A percentile compares a stretch with the other conserved stretches of the same genome.
Conservation (phyloP, 2,113 vertebrate species). For the human region DNA sequence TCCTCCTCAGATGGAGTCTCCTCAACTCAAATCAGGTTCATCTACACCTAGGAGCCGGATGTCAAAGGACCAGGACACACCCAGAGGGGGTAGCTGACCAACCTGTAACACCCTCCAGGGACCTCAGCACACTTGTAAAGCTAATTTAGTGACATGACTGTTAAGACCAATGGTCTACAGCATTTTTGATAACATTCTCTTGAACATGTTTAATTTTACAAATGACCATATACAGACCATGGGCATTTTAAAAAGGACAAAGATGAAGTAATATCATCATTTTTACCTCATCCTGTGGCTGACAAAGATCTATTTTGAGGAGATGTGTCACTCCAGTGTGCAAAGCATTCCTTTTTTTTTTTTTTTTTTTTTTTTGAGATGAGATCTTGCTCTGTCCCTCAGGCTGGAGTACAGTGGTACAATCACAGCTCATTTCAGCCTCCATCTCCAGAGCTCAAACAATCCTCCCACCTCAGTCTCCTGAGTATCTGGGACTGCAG, state of each 20-base stretch:
- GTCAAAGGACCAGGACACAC: not conserved
- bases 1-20: not conserved
- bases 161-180: not conserved
- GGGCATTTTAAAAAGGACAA: not conserved
- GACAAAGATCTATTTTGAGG: not conserved
- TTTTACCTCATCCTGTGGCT: not conserved
- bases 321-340: not conserved
- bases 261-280: not conserved
- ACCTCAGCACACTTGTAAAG: not conserved
- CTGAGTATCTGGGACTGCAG: no score
- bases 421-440: no score
- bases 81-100: rapidly evolving
- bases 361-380: no score
- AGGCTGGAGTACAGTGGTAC: no score
- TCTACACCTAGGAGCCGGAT: not conserved
- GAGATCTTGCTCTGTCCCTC: no score
- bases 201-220: not conserved
- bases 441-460: no score
- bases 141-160: not conserved
- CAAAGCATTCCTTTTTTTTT: not conserved
- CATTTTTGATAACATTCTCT: not conserved
- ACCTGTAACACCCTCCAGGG: not conserved
- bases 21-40: not conserved
- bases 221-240: not conserved
- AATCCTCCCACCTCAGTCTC: no score